phyloP scores from a whole-genome alignment of 2,797 vertebrate genomes.

The Acipenser ruthenus region DNA sequence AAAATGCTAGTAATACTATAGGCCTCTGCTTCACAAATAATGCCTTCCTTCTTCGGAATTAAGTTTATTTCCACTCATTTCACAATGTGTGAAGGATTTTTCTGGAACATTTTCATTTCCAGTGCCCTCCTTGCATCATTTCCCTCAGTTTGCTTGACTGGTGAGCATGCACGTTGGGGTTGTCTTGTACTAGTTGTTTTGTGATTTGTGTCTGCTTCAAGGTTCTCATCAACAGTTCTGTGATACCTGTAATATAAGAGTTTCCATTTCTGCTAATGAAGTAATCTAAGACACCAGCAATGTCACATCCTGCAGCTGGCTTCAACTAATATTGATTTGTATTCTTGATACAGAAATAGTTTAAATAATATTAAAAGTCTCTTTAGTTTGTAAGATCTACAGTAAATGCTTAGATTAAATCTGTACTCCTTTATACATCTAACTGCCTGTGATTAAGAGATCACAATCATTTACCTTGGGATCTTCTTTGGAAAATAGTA shows the following conservation, averaged over 20 bases:
- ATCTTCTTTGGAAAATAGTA: no score
- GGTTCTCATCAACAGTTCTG: slow-evolving; percentile 29
- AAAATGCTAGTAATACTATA: no score
- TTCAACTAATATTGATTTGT: slow-evolving; percentile 13
- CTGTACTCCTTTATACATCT: no score
- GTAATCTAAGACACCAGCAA: slow-evolving; percentile 17
- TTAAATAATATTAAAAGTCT: neutral
- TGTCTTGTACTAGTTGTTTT: slow-evolving; percentile 8
- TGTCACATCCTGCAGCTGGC: neutral
- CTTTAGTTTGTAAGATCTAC: no score
- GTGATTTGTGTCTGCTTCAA: slow-evolving; percentile 3
- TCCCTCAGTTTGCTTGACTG: slow-evolving; percentile 26
- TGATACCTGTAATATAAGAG: slow-evolving; percentile 12
- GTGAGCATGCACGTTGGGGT: slow-evolving; percentile 27
- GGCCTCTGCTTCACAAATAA: neutral
- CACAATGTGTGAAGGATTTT: slow-evolving; percentile 37
- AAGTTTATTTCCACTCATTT: slow-evolving; percentile 19
- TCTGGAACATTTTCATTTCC: slow-evolving; percentile 30
- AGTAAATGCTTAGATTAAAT: no score
- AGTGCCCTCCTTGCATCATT: slow-evolving; percentile 29
- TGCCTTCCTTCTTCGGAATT: neutral
- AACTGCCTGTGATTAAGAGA: no score
- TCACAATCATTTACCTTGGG: no score
- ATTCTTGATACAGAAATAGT: slow-evolving; percentile 8
- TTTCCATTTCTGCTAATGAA: slow-evolving; percentile 33